Percentiles rank a stretch among this genome's conserved stretches.
Conservation (phyloP, 2,113 vertebrate genomes). For the Phasianus colchicus region DNA sequence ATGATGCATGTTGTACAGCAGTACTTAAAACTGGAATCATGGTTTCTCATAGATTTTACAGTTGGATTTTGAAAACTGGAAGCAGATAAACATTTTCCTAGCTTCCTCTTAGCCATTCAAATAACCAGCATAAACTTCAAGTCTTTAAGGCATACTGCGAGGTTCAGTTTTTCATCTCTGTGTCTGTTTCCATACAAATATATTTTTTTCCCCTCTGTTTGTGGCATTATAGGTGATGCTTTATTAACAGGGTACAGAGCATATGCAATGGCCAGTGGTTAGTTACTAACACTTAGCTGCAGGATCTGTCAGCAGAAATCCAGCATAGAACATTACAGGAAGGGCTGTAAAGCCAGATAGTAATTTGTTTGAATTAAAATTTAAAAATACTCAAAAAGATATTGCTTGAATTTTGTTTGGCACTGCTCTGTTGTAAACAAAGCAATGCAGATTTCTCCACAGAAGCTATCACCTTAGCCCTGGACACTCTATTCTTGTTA, state of each 20-base stretch:
- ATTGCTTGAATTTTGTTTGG: neutral
- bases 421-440: neutral
- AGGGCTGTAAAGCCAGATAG: neutral
- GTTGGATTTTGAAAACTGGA: neutral
- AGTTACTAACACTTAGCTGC: neutral
- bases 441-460: neutral
- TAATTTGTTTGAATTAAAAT: neutral
- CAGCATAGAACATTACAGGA: neutral
- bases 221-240: neutral
- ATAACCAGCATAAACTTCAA: neutral
- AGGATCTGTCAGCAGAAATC: neutral
- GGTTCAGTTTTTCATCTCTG: neutral
- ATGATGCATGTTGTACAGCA: neutral
- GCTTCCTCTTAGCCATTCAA: neutral
- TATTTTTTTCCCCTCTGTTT: neutral
- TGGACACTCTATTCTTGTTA: neutral
- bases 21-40: accelerated
- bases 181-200: accelerated
- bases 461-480: constrained; percentile 29
- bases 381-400: neutral
- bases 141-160: neutral
- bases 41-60: neutral
- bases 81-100: neutral
- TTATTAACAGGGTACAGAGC: neutral
- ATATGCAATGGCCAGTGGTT: neutral